Base-by-base conservation (phyloP, 2,113 vertebrate species). In the Chauna torquata region DNA sequence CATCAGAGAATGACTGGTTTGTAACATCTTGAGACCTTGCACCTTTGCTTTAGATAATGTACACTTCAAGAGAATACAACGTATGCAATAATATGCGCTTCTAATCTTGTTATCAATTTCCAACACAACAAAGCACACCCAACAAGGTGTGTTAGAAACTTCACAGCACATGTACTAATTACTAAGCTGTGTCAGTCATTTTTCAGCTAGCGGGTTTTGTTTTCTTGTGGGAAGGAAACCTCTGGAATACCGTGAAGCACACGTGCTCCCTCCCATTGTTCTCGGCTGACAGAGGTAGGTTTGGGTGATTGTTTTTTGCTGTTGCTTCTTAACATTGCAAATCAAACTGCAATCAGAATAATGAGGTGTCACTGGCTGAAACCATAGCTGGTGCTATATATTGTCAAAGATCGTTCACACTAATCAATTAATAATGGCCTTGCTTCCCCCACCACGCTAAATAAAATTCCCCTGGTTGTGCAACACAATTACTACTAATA, bases 381-480 rank as follows among this genome's bases (percentile, higher is more conserved):
- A 90, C 96, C 76, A 91, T 96, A 91, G 96, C 88, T 95, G 89
- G 74, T 95, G 84, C 89, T 97, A 96, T 78, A 91, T 90, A 96
- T 95, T 96, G 96, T 97, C 95, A 97, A 86, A 97, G 96, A 97
- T 50, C 96, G 92, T 98, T 98, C 98, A 94, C 94, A 94, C 95
- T 98, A 98, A 98, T 98, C 98, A 98, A 94, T 96, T 97, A 97
- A 98, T 98, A 98, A 98, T 96, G 97, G 93, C 97, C 97, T 94
- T 38, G 72, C 95, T 81, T 95, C 94, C 90, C 97, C 92, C 79
- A 90, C 83, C 71, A 59, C 0, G 4, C 96, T 97, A 97, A 98
- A 98, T 94, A 97, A 96, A 97, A 98, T 97, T 97, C 96, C 96
- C 94, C 86, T 92, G 80, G 87, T 98, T 96, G 82, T 94, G 94